Evolutionary conservation across 2,888 invertebrate species (phyloP).

Genomic region (Geophilus truncorum): DNA sequence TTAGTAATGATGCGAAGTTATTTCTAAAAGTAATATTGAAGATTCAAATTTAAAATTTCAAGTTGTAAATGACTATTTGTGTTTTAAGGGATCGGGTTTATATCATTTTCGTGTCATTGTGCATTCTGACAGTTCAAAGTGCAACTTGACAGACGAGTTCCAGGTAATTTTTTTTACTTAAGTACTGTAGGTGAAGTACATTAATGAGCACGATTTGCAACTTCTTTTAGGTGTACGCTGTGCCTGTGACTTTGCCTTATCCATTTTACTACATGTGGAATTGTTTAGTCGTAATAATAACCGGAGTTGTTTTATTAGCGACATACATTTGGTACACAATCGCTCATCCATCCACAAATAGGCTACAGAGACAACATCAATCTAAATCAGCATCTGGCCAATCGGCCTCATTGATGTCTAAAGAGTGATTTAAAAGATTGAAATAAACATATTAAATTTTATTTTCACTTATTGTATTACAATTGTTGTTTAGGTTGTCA

Average conservation of each 20-base stretch:
- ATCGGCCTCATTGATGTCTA: background rate
- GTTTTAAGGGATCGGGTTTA: background rate
- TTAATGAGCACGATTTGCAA: too few species aligned
- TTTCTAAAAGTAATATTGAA: background rate
- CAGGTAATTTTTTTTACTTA: background rate
- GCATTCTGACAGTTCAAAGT: background rate
- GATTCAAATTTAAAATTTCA: too few species aligned
- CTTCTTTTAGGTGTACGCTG: background rate
- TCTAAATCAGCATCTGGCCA: background rate
- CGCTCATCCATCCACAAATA: background rate
- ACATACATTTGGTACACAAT: background rate
- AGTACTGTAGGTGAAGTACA: too few species aligned
- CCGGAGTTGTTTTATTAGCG: background rate
- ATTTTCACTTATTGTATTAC: background rate
- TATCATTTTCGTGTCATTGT: background rate
- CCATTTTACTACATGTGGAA: slow-evolving; percentile 22
- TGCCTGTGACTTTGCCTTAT: background rate
- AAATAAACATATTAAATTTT: background rate
- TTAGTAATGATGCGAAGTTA: background rate
- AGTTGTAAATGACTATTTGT: background rate
- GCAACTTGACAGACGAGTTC: background rate
- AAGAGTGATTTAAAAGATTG: too few species aligned
- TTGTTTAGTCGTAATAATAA: background rate
- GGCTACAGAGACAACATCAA: background rate
- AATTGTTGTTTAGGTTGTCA: too few species aligned